A percentile compares a stretch with the other conserved stretches of the same genome.
phyloP scores from a whole-genome alignment of 2,888 invertebrate genomes.

The Euclidia mi region DNA sequence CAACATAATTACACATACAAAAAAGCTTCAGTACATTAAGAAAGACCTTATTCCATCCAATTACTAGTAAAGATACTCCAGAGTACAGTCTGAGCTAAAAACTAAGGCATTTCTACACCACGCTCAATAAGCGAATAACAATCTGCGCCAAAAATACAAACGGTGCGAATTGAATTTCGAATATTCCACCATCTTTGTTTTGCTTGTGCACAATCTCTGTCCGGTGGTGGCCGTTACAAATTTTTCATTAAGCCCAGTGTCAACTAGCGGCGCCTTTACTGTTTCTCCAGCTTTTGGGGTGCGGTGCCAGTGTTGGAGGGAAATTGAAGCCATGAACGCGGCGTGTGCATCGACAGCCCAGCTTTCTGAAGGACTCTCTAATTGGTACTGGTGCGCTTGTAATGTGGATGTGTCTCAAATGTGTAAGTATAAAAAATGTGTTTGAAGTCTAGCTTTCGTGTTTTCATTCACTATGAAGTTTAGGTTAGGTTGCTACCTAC shows the following conservation, averaged over 20 bases:
- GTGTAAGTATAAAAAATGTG: no score
- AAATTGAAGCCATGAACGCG: not conserved
- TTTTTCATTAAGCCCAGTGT: constrained; percentile 79
- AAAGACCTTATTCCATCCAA: not conserved
- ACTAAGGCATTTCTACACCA: not conserved
- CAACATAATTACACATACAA: no score
- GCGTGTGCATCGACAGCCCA: no score
- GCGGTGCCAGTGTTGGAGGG: constrained; percentile 31
- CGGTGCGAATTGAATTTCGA: constrained; percentile 50
- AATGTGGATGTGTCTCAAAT: no score
- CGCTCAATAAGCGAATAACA: constrained; percentile 16
- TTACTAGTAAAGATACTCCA: not conserved
- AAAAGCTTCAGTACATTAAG: no score
- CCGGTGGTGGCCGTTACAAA: constrained; percentile 69
- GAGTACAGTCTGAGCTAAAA: not conserved
- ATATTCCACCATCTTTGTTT: constrained; percentile 56
- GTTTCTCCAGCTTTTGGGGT: constrained; percentile 54
- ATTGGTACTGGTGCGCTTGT: no score
- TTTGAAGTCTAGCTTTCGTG: no score
- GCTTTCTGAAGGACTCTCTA: no score
- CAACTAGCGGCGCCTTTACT: constrained; percentile 66
- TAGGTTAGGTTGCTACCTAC: no score
- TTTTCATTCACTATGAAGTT: no score
- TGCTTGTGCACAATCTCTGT: constrained; percentile 52
- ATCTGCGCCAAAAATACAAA: constrained; percentile 17